A percentile compares a stretch with the other conserved stretches of the same genome.
These are phyloP conservation scores for Phocides pigmalion DNA, from an alignment of 1,140 invertebrate species.

Conservation along the genomic window DNA sequence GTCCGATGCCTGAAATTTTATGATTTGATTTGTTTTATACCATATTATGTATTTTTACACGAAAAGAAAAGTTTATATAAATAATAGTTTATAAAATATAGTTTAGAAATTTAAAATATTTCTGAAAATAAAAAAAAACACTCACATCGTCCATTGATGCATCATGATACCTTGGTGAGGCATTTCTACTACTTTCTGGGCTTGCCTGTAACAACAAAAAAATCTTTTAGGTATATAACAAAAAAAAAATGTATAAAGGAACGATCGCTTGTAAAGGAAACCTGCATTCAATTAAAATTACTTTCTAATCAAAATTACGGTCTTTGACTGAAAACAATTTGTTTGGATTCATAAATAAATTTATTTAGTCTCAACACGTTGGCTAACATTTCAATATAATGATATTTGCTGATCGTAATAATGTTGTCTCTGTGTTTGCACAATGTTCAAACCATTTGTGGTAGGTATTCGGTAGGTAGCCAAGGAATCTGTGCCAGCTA, in stretches of 20 bases:
- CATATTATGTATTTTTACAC: too few relatives aligned
- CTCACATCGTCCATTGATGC: conserved; percentile 80
- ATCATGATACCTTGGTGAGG: conserved; percentile 77
- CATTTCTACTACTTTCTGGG: conserved; percentile 80
- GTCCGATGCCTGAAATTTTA: conserved; percentile 63
- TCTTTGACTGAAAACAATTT: too few relatives aligned
- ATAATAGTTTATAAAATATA: too few relatives aligned
- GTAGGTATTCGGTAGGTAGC: conserved; percentile 14
- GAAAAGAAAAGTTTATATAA: too few relatives aligned
- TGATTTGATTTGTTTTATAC: too few relatives aligned
- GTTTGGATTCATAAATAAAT: not conserved
- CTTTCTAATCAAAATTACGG: too few relatives aligned
- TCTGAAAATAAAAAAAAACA: conserved; percentile 4
- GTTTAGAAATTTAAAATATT: too few relatives aligned
- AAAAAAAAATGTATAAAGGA: not conserved
- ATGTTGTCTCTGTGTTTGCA: conserved; percentile 22
- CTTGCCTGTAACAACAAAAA: conserved; percentile 75
- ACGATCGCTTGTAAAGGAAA: too few relatives aligned
- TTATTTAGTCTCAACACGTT: not conserved
- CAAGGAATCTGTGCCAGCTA: conserved; percentile 18
- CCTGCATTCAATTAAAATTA: too few relatives aligned
- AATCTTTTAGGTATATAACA: conserved; percentile 6
- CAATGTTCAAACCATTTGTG: conserved; percentile 13
- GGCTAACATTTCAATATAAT: not conserved
- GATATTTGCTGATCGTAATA: conserved; percentile 13